phyloP scores from a whole-genome alignment of 1,140 invertebrate species.

The Portunus trituberculatus region DNA sequence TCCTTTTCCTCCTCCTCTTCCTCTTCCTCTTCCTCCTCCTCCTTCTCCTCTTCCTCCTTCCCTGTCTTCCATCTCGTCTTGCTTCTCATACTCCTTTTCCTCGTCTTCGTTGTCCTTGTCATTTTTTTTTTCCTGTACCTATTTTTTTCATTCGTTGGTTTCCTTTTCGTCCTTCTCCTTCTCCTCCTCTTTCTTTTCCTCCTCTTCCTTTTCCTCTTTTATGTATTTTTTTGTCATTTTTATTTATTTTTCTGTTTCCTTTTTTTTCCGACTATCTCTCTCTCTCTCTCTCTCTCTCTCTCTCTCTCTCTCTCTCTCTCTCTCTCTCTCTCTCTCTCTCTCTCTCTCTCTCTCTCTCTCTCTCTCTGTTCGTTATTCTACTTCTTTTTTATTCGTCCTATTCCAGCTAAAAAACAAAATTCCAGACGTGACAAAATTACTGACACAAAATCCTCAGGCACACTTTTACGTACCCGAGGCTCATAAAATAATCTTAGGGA shows the following conservation, averaged over 20 bases:
- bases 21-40: background rate
- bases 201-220: too few species aligned
- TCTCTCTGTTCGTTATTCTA: background rate
- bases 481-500: too few species aligned
- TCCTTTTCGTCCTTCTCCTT: background rate
- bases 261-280: background rate
- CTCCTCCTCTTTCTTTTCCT: background rate
- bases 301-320: background rate
- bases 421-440: too few species aligned
- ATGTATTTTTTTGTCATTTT: too few species aligned
- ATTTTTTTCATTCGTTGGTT: background rate
- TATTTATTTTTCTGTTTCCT: background rate
- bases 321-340: slow-evolving; percentile 8
- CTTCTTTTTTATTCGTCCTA: background rate
- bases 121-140: background rate
- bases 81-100: background rate
- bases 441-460: too few species aligned
- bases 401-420: too few species aligned
- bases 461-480: too few species aligned
- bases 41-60: background rate
- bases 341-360: too few species aligned
- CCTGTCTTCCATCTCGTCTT: background rate
- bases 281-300: background rate
- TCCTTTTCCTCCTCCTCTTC: background rate
- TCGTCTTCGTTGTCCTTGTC: background rate